These are phyloP conservation scores for Enteromius viviparus DNA, from an alignment of 2,797 vertebrate genomes.

Conservation along the genomic window DNA sequence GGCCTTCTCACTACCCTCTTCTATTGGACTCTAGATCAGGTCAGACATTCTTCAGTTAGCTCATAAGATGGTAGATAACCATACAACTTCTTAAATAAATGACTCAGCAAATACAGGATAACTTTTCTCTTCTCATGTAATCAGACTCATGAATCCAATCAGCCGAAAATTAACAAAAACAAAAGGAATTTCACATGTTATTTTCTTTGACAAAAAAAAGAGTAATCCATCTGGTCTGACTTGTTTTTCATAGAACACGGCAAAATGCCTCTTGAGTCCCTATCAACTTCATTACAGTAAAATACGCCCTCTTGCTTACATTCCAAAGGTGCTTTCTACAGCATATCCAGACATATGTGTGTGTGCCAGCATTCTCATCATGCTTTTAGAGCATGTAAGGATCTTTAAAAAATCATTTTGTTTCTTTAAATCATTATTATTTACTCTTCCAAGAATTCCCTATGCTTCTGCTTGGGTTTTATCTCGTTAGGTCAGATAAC, in stretches of 20 bases:
- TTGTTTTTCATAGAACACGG: constrained; percentile 45
- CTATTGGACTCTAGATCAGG: background rate
- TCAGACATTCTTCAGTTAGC: constrained; percentile 6
- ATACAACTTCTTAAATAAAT: constrained; percentile 10
- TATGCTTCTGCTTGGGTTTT: background rate
- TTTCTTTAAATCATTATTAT: background rate
- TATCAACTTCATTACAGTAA: constrained; percentile 23
- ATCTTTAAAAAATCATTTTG: background rate
- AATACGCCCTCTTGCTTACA: constrained; percentile 31
- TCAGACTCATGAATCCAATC: background rate
- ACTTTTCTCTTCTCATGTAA: background rate
- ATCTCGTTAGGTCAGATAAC: constrained; percentile 42
- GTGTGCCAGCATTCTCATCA: background rate
- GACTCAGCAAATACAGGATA: constrained; percentile 22
- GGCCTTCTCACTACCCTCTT: background rate
- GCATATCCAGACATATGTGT: background rate
- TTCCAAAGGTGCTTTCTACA: constrained; percentile 28
- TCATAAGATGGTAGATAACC: constrained; percentile 16
- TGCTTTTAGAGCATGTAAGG: background rate
- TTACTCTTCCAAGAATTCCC: constrained; percentile 6
- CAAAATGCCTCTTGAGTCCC: constrained; percentile 10
- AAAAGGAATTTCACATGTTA: constrained; percentile 13
- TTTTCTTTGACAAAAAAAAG: background rate
- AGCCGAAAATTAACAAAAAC: background rate
- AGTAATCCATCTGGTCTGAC: constrained; percentile 55